Evolutionary conservation across 2,888 invertebrate species (phyloP).

Genomic region (Amiota minor): DNA sequence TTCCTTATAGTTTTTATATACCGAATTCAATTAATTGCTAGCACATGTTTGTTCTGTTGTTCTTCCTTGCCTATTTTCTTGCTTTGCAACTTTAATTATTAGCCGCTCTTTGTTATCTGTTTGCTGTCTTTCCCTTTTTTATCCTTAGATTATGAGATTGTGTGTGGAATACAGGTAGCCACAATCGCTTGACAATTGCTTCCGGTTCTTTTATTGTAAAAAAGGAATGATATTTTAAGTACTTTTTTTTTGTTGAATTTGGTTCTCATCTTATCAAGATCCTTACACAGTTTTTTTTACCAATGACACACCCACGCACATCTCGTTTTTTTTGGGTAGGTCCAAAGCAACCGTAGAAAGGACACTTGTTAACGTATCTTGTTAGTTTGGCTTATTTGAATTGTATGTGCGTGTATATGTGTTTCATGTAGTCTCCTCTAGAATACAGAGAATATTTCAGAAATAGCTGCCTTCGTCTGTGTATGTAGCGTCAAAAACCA

Average conservation of each 20-base stretch:
- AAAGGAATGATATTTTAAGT: constrained; percentile 8
- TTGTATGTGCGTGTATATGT: background rate
- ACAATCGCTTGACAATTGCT: constrained; percentile 20
- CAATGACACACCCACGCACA: constrained; percentile 12
- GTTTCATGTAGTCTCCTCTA: background rate
- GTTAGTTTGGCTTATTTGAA: constrained; percentile 6
- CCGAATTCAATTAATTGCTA: constrained; percentile 20
- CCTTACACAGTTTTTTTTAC: constrained; percentile 9
- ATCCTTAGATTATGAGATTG: too few species aligned
- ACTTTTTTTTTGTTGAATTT: constrained; percentile 5
- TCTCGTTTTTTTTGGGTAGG: background rate
- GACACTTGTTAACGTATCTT: constrained; percentile 13
- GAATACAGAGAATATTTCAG: background rate
- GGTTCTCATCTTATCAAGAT: constrained; percentile 11
- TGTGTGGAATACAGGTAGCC: constrained; percentile 21
- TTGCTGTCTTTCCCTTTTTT: background rate
- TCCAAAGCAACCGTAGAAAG: background rate
- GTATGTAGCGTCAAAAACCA: too few species aligned
- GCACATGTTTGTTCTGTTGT: constrained; percentile 19
- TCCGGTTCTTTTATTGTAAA: background rate
- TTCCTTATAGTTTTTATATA: background rate
- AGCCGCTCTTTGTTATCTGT: background rate
- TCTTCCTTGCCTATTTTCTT: background rate
- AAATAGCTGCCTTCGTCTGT: too few species aligned
- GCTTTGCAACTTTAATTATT: background rate